Base-by-base conservation (phyloP, 2,888 invertebrate species). In the Diplolepis rosae region DNA sequence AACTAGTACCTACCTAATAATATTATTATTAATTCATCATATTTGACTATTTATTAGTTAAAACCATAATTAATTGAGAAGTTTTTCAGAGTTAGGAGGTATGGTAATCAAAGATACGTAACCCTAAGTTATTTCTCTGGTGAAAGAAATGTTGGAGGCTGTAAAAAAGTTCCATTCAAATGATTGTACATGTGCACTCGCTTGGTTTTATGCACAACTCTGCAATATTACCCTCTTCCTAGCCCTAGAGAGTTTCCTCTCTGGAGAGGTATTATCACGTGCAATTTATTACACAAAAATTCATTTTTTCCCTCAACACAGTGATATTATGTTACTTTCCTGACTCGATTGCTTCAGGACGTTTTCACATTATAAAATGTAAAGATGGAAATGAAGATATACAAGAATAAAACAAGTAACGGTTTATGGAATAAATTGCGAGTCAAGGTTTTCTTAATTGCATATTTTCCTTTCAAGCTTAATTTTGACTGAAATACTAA, bases 271-370 rank as follows among this genome's bases (percentile, higher is more conserved):
- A 51, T 51, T 51, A 51, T 28, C 32, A 32, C 54, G 11, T 32
- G 32, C 22, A 56, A 54, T 54, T 54, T 32, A 54, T 30, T 54
- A 54, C 18, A 18, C 4, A 32, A 54, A 54, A 30, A 30, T 54
- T 2, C 7, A 18, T 54, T 18, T 18, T 30, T 54, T 54, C 9
- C 30, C 9, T 30, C 4, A 15, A 54, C 28, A 1, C n/a, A 13
- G n/a, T 2, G 15, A 32, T 30, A 27, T 15, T 54, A 54, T 54
- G 15, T 28, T 30, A 18, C 4, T 30, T n/a, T 2, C 11, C 24
- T 51, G 51, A 51, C 28, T 13, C 24, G 5, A 27, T 27, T 28
- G 11, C 6, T 6, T 7, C 6, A 13, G 6, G 28, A 27, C 5
- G 24, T 51, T 51, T 24, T 5, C n/a, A 4, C 5, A 5, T 2